Conservation (phyloP, 2,113 vertebrate genomes). For the Sebastes fasciatus region DNA sequence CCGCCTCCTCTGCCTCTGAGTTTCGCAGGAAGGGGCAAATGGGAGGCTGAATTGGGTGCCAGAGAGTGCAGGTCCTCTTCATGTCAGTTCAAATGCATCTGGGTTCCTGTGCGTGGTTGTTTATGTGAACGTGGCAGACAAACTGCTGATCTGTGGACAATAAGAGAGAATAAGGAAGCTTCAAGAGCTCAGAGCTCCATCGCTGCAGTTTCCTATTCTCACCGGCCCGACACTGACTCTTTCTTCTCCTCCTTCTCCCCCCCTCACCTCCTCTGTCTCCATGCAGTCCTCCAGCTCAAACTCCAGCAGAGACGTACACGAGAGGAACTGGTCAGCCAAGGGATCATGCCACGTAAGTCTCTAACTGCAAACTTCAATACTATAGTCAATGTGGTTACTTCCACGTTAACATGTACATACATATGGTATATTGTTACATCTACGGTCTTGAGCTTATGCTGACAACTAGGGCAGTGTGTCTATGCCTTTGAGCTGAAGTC, state of each 20-base stretch:
- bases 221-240: constrained; percentile 42
- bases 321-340: constrained; percentile 98
- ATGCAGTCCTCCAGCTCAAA: constrained; percentile 97
- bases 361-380: background rate
- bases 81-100: constrained; percentile 12
- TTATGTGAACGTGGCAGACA: background rate
- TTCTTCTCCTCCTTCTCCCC: constrained; percentile 68
- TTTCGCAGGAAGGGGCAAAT: constrained; percentile 46
- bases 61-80: constrained; percentile 30
- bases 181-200: constrained; percentile 18
- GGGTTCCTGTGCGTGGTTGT: constrained; percentile 2
- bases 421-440: background rate
- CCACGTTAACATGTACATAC: background rate
- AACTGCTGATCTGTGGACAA: constrained; percentile 20
- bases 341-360: constrained; percentile 99
- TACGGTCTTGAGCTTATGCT: background rate
- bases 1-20: constrained; percentile 63
- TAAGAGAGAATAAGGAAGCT: constrained; percentile 22
- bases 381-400: background rate
- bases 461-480: background rate
- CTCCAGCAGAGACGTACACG: constrained; percentile 97
- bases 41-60: constrained; percentile 27
- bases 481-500: constrained; percentile 12
- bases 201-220: constrained; percentile 29
- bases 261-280: constrained; percentile 73